Base-by-base conservation (phyloP, 2,797 vertebrate species). In the Cirrhinus mrigala region DNA sequence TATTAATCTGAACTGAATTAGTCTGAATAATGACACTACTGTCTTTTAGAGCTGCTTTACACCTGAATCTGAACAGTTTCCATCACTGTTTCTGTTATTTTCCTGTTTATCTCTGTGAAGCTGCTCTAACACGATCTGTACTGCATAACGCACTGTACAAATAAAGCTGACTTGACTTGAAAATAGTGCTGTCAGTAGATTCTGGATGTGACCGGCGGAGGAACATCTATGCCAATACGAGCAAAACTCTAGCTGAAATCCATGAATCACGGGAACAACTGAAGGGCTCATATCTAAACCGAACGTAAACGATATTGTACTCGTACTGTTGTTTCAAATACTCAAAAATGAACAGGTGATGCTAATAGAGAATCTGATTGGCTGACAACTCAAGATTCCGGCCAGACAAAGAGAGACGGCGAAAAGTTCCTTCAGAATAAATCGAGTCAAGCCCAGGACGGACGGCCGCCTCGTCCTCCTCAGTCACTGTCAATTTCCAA, bases 401-500 rank as follows among this genome's bases (percentile, higher is more conserved):
- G 74, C 22, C 54, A 24, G 50, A 77, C 52, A 77, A 76, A n/a
- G 20, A 56, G 50, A 22, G 27, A 22, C 1, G 6, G 73, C 6
- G 60, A 40, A 37, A 77, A 77, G 52, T 77, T 77, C 29, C 74
- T 58, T 37, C 29, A n/a, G 46, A 52, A 80, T 79, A 62, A 79
- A 79, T 62, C 77, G 64, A 40, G 52, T 56, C 71, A 75, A 83
- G 74, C 71, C 60, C 37, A 50, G 75, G 20, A 66, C 16, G 48
- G 73, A 84, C 52, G 5, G 37, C 20, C 37, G 33, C 71, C 71
- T 64, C 37, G 50, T 76, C 24, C 33, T 37, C 24, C 58, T 85
- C 83, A 37, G 56, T 71, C 76, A 85, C 76, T 33, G 83, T 71
- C 83, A 79, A 64, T 73, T 80, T 80, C 77, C 77, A 79, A 79